Conservation (phyloP, 1,140 invertebrate genomes). For the Megalopta genalis region DNA sequence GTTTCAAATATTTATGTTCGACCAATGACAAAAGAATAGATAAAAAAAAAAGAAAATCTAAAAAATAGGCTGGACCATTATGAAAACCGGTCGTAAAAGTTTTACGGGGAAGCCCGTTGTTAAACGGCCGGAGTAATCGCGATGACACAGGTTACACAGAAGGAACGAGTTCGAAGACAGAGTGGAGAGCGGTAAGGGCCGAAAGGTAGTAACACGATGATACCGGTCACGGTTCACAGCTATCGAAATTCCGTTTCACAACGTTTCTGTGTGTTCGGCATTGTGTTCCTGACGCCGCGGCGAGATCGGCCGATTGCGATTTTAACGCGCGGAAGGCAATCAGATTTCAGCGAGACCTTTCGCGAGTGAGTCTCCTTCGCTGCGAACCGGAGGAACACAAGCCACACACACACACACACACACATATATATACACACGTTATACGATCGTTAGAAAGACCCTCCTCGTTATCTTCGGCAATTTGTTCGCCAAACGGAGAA, state of each 20-base stretch:
- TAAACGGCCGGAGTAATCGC: no score
- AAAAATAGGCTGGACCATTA: no score
- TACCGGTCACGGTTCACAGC: slow-evolving; percentile 34
- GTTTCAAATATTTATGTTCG: no score
- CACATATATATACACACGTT: no score
- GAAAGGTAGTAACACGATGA: slow-evolving; percentile 12
- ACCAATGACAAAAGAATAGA: no score
- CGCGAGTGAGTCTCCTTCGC: not conserved
- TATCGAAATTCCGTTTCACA: slow-evolving; percentile 42
- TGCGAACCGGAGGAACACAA: no score
- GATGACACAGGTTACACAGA: no score
- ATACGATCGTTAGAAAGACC: not conserved
- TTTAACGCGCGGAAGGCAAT: slow-evolving; percentile 40
- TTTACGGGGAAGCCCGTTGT: no score
- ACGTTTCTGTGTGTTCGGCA: slow-evolving; percentile 22
- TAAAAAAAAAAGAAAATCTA: no score
- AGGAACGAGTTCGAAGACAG: no score
- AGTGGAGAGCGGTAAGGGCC: slow-evolving; percentile 19
- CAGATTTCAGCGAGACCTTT: slow-evolving; percentile 42
- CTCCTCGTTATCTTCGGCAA: slow-evolving; percentile 13
- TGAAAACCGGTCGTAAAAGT: no score
- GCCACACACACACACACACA: not conserved
- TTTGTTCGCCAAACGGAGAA: slow-evolving; percentile 15
- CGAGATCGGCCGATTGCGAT: slow-evolving; percentile 30
- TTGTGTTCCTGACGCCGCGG: slow-evolving; percentile 31